Conservation (phyloP, 2,113 vertebrate genomes). For the Scomber japonicus region DNA sequence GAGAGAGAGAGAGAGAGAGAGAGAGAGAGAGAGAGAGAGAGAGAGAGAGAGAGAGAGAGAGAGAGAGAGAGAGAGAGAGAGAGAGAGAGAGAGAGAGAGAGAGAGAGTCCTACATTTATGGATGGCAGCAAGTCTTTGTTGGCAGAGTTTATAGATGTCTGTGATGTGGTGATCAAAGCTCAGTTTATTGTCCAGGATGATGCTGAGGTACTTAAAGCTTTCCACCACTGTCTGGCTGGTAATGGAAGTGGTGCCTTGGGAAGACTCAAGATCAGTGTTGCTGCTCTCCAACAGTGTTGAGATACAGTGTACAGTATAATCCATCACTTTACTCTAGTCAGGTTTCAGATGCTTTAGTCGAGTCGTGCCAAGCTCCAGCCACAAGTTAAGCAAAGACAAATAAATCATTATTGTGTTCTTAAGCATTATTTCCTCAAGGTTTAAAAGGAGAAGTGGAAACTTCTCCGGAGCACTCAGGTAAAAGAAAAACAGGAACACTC, state of each 20-base stretch:
- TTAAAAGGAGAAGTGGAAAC: slow-evolving; percentile 43
- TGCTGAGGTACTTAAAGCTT: too few species aligned
- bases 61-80: too few species aligned
- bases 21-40: too few species aligned
- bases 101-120: too few species aligned
- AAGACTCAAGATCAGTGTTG: not conserved
- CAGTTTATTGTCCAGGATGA: too few species aligned
- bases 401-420: slow-evolving; percentile 60
- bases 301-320: slow-evolving; percentile 8
- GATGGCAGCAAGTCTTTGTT: too few species aligned
- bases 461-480: slow-evolving; percentile 41
- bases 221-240: too few species aligned
- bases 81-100: too few species aligned
- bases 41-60: too few species aligned
- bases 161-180: too few species aligned
- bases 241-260: slow-evolving; percentile 10
- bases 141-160: too few species aligned
- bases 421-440: slow-evolving; percentile 48
- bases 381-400: slow-evolving; percentile 46
- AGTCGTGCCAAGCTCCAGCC: slow-evolving; percentile 21
- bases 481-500: slow-evolving; percentile 12
- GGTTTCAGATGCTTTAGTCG: slow-evolving; percentile 30
- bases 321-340: slow-evolving; percentile 31
- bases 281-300: slow-evolving; percentile 7
- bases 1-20: too few species aligned